A percentile compares a stretch with the other conserved stretches of the same genome.
phyloP scores from a whole-genome alignment of 2,888 invertebrate genomes.

The Drosophila pseudotakahashii region DNA sequence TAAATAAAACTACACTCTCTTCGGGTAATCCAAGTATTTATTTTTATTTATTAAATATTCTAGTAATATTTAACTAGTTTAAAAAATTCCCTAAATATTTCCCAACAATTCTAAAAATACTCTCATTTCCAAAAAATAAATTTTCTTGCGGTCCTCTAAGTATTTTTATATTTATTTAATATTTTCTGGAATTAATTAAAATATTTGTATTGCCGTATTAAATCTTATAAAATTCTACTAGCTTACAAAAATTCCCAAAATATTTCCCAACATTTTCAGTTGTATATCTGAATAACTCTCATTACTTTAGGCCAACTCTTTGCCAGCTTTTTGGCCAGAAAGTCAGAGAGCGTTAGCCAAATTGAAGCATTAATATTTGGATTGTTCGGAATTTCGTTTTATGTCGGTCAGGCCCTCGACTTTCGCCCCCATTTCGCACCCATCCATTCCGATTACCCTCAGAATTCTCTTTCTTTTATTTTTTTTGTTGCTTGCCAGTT shows the following conservation, averaged over 20 bases:
- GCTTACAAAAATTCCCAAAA: background rate
- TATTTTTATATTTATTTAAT: no score
- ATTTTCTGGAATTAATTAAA: no score
- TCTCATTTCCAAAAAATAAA: background rate
- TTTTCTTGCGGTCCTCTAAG: no score
- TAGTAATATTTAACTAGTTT: no score
- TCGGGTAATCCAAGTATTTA: no score
- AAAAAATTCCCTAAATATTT: background rate
- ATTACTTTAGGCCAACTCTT: constrained; percentile 2
- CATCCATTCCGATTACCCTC: constrained; percentile 13
- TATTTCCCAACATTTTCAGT: background rate
- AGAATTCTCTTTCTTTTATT: background rate
- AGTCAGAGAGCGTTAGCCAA: constrained; percentile 9
- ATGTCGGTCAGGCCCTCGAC: constrained; percentile 28
- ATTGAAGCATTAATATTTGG: constrained; percentile 19
- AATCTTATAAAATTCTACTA: no score
- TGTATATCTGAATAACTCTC: background rate
- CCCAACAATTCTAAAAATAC: background rate
- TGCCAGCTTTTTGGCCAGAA: background rate
- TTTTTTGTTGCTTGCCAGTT: constrained; percentile 13
- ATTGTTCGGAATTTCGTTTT: constrained; percentile 17
- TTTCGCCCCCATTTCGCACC: background rate
- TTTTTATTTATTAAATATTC: no score
- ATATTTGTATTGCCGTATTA: no score
- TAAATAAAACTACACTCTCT: no score